Percentiles rank a stretch among this genome's conserved stretches.
phyloP scores from a whole-genome alignment of 1,140 invertebrate genomes.

The Eciton burchellii region DNA sequence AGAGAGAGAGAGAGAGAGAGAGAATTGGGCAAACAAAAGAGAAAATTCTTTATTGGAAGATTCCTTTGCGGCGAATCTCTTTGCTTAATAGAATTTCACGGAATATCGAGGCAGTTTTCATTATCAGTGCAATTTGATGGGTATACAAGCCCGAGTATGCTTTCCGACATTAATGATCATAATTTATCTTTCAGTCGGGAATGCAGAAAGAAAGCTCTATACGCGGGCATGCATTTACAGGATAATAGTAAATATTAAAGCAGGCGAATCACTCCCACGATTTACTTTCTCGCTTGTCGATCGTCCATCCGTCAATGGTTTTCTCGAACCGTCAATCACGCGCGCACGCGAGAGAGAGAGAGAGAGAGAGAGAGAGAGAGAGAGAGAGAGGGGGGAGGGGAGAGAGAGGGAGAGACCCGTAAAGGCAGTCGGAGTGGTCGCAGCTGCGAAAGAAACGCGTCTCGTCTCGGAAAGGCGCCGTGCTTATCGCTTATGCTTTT shows the following conservation, averaged over 20 bases:
- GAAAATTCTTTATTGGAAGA: too few relatives aligned
- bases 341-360: too few relatives aligned
- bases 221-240: background rate
- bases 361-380: too few relatives aligned
- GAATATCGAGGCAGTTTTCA: too few relatives aligned
- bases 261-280: background rate
- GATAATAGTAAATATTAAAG: background rate
- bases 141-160: too few relatives aligned
- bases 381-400: too few relatives aligned
- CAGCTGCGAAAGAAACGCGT: background rate
- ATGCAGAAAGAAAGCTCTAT: background rate
- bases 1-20: too few relatives aligned
- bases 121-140: too few relatives aligned
- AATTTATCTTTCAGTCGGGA: background rate
- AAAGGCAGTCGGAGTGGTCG: background rate
- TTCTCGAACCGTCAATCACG: constrained; percentile 30
- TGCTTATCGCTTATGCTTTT: background rate
- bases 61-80: too few relatives aligned
- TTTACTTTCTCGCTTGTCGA: constrained; percentile 13
- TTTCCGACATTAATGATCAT: background rate
- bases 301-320: background rate
- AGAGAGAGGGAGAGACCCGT: too few relatives aligned
- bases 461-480: background rate
- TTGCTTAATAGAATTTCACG: too few relatives aligned
- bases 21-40: background rate